Conservation (phyloP, 1,140 invertebrate genomes). For the Anthonomus grandis region DNA sequence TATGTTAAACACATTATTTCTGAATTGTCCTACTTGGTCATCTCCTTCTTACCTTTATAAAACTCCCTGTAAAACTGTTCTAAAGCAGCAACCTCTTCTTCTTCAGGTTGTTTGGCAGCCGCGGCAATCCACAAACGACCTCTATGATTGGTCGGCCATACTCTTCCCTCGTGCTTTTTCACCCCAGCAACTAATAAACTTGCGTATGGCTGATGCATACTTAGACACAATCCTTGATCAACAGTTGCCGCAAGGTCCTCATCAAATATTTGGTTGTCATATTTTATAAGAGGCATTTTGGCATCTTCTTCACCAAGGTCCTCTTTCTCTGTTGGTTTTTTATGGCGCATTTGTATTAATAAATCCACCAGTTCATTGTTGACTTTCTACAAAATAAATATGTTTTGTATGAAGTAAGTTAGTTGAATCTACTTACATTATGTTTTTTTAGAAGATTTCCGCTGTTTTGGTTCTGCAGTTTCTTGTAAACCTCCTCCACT, state of each 20-base stretch:
- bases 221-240: conserved; percentile 86
- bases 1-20: no score
- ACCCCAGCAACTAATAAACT: conserved; percentile 87
- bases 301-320: conserved; percentile 35
- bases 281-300: conserved; percentile 33
- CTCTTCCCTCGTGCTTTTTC: conserved; percentile 92
- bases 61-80: conserved; percentile 70
- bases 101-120: conserved; percentile 68
- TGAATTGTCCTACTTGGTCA: no score
- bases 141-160: conserved; percentile 88
- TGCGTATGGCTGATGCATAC: conserved; percentile 96
- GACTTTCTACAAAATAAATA: conserved; percentile 25
- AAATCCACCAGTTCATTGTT: conserved; percentile 38
- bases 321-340: conserved; percentile 34
- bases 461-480: conserved; percentile 33
- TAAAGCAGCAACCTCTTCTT: conserved; percentile 66
- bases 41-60: conserved; percentile 68
- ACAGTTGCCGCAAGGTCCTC: conserved; percentile 30
- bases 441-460: conserved; percentile 6
- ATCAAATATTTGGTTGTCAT: conserved; percentile 30
- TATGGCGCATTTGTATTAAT: conserved; percentile 40
- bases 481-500: conserved; percentile 37
- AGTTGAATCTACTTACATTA: conserved; percentile 15
- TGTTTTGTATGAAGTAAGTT: background rate
- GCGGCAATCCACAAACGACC: conserved; percentile 94